These are phyloP conservation scores for Sebastes fasciatus DNA, from an alignment of 2,113 vertebrate species.

Conservation along the genomic window DNA sequence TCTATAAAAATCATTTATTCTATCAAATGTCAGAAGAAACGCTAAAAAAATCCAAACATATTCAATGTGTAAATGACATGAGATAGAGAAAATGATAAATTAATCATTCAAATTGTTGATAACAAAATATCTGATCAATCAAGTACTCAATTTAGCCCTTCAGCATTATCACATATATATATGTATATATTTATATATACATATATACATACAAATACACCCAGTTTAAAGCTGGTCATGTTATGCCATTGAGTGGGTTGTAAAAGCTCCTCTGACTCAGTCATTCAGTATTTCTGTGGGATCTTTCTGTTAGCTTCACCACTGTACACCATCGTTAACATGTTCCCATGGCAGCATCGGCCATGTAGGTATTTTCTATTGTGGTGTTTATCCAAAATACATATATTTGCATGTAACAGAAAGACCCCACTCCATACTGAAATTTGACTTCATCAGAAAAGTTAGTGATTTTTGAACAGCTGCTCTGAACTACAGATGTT, in stretches of 20 bases:
- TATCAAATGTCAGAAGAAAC: conserved; percentile 17
- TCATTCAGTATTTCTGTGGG: conserved; percentile 20
- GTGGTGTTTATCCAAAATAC: background rate
- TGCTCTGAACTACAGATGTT: background rate
- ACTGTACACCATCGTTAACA: background rate
- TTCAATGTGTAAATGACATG: background rate
- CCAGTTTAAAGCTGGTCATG: conserved; percentile 22
- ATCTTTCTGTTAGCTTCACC: conserved; percentile 21
- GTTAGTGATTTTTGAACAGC: conserved; percentile 13
- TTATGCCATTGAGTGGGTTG: conserved; percentile 5
- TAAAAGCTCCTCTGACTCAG: conserved; percentile 15
- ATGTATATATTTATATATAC: too few species aligned
- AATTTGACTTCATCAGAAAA: conserved; percentile 1
- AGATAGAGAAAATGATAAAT: conserved; percentile 11
- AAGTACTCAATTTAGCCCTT: background rate
- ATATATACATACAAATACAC: background rate
- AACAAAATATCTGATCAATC: background rate
- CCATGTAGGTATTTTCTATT: background rate
- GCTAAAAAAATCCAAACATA: conserved; percentile 17
- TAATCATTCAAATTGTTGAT: background rate
- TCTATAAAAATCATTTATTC: background rate
- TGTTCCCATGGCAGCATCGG: conserved; percentile 2
- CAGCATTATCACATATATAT: background rate
- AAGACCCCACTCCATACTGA: conserved; percentile 7
- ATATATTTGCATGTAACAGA: conserved; percentile 4